Evolutionary conservation across 2,797 vertebrate genomes (phyloP).

Genomic region (Spinus olivaceus): DNA sequence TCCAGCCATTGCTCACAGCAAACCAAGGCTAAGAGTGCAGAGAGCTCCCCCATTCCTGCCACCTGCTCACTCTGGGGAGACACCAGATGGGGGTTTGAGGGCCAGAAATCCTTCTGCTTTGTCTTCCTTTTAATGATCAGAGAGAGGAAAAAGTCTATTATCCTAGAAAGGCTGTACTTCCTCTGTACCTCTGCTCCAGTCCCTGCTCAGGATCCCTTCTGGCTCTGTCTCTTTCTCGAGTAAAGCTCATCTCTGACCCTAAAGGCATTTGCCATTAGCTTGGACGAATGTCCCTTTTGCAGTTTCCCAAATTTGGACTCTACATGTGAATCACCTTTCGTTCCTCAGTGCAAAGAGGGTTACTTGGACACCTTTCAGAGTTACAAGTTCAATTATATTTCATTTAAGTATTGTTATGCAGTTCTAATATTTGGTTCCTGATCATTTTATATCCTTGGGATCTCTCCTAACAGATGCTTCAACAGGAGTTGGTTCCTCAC

Average conservation of each 20-base stretch:
- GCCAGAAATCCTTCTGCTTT: background rate
- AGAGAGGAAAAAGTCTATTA: background rate
- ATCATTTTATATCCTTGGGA: background rate
- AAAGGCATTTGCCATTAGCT: background rate
- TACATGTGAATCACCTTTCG: accelerated
- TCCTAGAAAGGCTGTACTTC: background rate
- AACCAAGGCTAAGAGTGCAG: background rate
- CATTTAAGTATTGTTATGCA: background rate
- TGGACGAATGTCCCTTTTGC: background rate
- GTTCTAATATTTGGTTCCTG: background rate
- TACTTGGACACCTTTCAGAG: background rate
- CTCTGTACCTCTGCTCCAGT: background rate
- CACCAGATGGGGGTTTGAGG: background rate
- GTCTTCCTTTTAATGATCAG: background rate
- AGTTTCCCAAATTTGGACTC: background rate
- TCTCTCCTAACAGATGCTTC: background rate
- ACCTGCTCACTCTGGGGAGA: background rate
- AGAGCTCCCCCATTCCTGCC: background rate
- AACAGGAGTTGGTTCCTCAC: background rate
- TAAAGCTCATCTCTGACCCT: background rate
- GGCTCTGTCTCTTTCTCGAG: background rate
- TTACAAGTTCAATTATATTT: background rate
- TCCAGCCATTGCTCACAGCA: background rate
- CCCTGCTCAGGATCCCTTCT: background rate
- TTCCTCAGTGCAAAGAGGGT: background rate